Evolutionary conservation across 2,113 vertebrate genomes (phyloP).

Genomic region (Hystrix cristata): DNA sequence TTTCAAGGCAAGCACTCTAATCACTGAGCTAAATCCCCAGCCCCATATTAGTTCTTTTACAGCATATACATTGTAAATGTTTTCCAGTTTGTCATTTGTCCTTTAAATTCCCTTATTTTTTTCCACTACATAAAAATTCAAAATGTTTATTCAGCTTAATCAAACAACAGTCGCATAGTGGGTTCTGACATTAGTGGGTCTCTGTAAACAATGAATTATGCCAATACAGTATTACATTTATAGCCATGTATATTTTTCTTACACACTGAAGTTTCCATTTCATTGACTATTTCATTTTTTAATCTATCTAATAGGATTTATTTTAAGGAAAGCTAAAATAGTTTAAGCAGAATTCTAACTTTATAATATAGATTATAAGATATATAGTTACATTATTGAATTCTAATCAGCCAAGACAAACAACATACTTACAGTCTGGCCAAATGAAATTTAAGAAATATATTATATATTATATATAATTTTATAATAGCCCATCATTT

Average conservation of each 20-base stretch:
- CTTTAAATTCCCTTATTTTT: background rate
- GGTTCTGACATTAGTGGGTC: background rate
- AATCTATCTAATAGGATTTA: background rate
- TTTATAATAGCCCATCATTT: background rate
- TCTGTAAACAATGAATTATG: background rate
- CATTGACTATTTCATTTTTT: slow-evolving; percentile 38
- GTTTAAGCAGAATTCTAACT: background rate
- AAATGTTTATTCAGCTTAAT: slow-evolving; percentile 23
- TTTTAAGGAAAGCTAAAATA: background rate
- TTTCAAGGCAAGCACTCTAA: too few species aligned
- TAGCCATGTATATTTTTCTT: slow-evolving; percentile 30
- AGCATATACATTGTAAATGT: background rate
- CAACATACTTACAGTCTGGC: background rate
- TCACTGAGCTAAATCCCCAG: too few species aligned
- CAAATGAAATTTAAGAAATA: background rate
- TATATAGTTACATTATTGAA: background rate
- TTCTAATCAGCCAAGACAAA: background rate
- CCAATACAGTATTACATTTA: background rate
- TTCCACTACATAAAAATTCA: background rate
- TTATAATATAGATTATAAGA: background rate
- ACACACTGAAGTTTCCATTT: background rate
- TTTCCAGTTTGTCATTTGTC: slow-evolving; percentile 15
- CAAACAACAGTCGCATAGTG: background rate
- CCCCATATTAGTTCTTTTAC: background rate
- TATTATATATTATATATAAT: background rate